Evolutionary conservation across 2,888 invertebrate genomes (phyloP).

Genomic region (Shargacucullia verbasci): DNA sequence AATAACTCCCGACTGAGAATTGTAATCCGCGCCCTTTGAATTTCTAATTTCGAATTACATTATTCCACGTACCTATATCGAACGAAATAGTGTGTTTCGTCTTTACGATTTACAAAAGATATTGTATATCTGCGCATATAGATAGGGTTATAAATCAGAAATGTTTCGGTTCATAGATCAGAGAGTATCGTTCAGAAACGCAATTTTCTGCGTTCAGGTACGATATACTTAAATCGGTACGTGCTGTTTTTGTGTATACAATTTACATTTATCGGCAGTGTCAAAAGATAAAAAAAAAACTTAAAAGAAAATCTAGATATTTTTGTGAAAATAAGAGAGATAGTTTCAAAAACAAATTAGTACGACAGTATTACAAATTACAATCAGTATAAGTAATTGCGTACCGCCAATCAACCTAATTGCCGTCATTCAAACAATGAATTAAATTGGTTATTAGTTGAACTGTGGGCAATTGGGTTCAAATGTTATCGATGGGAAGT

Average conservation of each 20-base stretch:
- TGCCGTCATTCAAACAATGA: conserved; percentile 47
- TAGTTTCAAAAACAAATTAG: conserved; percentile 12
- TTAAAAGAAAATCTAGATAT: neutral
- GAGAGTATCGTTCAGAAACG: conserved; percentile 20
- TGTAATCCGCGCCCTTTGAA: conserved; percentile 66
- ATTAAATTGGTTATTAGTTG: conserved; percentile 48
- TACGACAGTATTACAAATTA: conserved; percentile 27
- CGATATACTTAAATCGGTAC: conserved; percentile 18
- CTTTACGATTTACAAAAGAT: conserved; percentile 43
- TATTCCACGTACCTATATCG: conserved; percentile 36
- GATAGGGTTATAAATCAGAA: conserved; percentile 40
- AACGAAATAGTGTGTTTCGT: conserved; percentile 30
- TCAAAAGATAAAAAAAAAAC: conserved; percentile 14
- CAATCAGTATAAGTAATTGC: conserved; percentile 36
- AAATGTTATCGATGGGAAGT: conserved; percentile 52
- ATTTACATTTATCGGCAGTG: conserved; percentile 42
- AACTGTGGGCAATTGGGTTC: conserved; percentile 51
- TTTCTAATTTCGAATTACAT: conserved; percentile 62
- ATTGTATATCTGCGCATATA: conserved; percentile 25
- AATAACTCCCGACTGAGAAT: conserved; percentile 62
- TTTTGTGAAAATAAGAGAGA: neutral
- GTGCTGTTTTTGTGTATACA: conserved; percentile 27
- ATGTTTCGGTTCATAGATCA: conserved; percentile 47
- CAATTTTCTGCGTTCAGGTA: conserved; percentile 30
- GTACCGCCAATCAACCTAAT: conserved; percentile 42